Percentiles rank a stretch among this genome's conserved stretches.
These are phyloP conservation scores for Mastigias papua DNA, from an alignment of 30 jellyfish, hydroid and myxozoan genomes.

Conservation along the genomic window DNA sequence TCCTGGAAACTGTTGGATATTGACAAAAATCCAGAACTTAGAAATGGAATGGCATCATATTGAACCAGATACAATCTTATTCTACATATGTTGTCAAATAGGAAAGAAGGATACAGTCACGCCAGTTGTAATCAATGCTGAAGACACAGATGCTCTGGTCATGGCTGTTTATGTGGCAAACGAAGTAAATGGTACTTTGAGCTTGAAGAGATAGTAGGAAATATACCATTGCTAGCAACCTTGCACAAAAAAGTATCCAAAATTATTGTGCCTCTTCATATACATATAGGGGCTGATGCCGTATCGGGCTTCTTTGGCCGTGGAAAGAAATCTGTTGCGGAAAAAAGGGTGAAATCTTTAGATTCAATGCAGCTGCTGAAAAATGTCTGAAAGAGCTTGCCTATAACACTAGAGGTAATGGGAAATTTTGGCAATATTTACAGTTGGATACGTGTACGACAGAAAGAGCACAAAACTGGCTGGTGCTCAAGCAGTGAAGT, in stretches of 20 bases:
- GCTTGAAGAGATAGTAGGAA: conserved; percentile 32
- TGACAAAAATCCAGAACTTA: too few relatives aligned
- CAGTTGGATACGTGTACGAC: conserved; percentile 18
- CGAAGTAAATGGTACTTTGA: conserved; percentile 27
- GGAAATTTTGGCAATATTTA: conserved; percentile 17
- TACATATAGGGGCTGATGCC: conserved; percentile 51
- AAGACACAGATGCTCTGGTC: conserved; percentile 50
- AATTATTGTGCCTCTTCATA: conserved; percentile 36
- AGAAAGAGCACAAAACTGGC: conserved; percentile 45
- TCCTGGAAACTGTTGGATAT: too few relatives aligned
- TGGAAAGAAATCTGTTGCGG: conserved; percentile 38
- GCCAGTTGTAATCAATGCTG: conserved; percentile 41
- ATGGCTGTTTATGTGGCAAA: conserved; percentile 30
- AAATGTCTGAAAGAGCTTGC: conserved; percentile 29
- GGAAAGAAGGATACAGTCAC: conserved; percentile 45
- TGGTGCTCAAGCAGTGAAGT: conserved; percentile 41
- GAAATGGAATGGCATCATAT: conserved; percentile 43
- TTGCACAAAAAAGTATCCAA: conserved; percentile 42
- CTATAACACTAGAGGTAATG: conserved; percentile 42
- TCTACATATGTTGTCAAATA: conserved; percentile 37
- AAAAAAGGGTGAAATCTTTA: conserved; percentile 19
- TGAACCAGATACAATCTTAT: conserved; percentile 62
- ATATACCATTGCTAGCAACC: conserved; percentile 27
- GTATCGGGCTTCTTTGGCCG: conserved; percentile 44
- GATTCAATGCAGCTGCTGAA: conserved; percentile 30